A percentile compares a stretch with the other conserved stretches of the same genome.
phyloP scores from a whole-genome alignment of 2,797 vertebrate genomes.

The Channa striata region DNA sequence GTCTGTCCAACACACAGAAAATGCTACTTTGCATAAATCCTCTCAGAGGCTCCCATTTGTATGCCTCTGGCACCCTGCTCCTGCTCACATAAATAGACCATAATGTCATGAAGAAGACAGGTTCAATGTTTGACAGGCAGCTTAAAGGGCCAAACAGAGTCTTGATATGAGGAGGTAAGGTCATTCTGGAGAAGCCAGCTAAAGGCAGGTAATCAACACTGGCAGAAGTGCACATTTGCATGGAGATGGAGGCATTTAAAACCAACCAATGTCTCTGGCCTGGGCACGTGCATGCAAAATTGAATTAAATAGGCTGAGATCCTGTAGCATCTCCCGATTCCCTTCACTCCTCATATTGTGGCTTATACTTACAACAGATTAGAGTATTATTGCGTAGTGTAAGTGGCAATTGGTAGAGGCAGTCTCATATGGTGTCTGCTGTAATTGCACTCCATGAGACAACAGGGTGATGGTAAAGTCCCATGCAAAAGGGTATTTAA shows the following conservation, averaged over 20 bases:
- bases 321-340: conserved; percentile 3
- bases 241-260: conserved; percentile 66
- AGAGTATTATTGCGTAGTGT: conserved; percentile 4
- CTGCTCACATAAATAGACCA: conserved; percentile 59
- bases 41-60: conserved; percentile 39
- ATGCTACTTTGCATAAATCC: conserved; percentile 62
- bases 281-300: conserved; percentile 19
- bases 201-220: conserved; percentile 66
- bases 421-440: conserved; percentile 18
- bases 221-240: conserved; percentile 71
- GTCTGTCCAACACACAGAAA: conserved; percentile 13
- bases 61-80: conserved; percentile 33
- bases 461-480: background rate
- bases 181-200: conserved; percentile 50
- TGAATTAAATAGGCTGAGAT: conserved; percentile 40
- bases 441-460: conserved; percentile 10
- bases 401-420: conserved; percentile 27
- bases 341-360: conserved; percentile 8
- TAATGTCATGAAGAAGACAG: conserved; percentile 37
- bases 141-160: conserved; percentile 68
- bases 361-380: conserved; percentile 16
- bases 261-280: conserved; percentile 37
- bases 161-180: conserved; percentile 66
- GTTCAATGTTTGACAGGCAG: conserved; percentile 73
- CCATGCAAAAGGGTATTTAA: background rate